A percentile compares a stretch with the other conserved stretches of the same genome.
Evolutionary conservation across 2,888 invertebrate genomes (phyloP).

Genomic region (Chymomyza procnemis): DNA sequence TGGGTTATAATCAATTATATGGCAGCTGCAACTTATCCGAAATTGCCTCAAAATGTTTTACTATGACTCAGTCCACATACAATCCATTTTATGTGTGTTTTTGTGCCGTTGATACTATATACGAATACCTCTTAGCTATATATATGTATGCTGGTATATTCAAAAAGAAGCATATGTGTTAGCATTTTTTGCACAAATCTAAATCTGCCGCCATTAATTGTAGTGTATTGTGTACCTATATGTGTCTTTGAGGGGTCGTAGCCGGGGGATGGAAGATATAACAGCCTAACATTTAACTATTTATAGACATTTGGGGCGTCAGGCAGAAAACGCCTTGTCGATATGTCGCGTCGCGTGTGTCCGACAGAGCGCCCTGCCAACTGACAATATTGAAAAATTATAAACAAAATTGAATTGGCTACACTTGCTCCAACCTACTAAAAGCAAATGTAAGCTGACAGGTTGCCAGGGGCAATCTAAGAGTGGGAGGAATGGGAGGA

Average conservation of each 20-base stretch:
- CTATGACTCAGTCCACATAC: not conserved
- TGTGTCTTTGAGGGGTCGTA: conserved; percentile 21
- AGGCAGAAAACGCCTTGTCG: conserved; percentile 60
- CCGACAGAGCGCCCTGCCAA: conserved; percentile 21
- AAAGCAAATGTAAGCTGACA: conserved; percentile 29
- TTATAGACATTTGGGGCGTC: conserved; percentile 66
- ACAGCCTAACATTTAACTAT: conserved; percentile 56
- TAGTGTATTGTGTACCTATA: conserved; percentile 9
- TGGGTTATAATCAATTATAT: not conserved
- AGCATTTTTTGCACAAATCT: not conserved
- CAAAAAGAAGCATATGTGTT: not conserved
- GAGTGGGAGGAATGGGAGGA: too few relatives aligned
- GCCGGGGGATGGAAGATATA: conserved; percentile 48
- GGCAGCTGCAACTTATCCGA: not conserved
- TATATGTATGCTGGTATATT: not conserved
- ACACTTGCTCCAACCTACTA: conserved; percentile 27
- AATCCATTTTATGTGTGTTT: not conserved
- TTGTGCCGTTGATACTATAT: not conserved
- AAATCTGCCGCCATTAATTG: not conserved
- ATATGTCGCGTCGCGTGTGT: conserved; percentile 38
- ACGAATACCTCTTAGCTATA: not conserved
- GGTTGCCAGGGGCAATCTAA: not conserved
- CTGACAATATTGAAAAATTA: conserved; percentile 58
- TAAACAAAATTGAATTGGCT: conserved; percentile 50
- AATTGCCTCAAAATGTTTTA: not conserved